phyloP scores from a whole-genome alignment of 2,113 vertebrate species.

The Lampris incognitus region DNA sequence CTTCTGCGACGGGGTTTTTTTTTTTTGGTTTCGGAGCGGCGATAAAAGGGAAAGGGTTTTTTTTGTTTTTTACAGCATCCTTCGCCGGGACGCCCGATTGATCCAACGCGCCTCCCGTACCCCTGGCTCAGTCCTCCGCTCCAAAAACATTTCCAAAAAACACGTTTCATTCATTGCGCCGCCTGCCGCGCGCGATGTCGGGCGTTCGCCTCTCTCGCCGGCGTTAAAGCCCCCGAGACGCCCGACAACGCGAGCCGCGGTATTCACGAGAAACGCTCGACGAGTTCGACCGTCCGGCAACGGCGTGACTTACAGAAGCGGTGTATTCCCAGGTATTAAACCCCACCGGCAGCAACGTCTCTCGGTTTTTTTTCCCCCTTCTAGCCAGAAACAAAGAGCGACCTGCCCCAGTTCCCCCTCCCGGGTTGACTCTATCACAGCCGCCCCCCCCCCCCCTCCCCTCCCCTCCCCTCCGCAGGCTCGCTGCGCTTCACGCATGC shows the following conservation, averaged over 20 bases:
- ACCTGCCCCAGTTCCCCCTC: slow-evolving; percentile 66
- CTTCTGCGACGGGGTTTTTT: too few species aligned
- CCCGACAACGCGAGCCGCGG: too few species aligned
- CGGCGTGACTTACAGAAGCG: slow-evolving; percentile 75
- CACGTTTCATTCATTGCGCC: slow-evolving; percentile 82
- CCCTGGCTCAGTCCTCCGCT: slow-evolving; percentile 64
- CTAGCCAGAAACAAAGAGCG: slow-evolving; percentile 84
- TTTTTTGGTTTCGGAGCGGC: not conserved
- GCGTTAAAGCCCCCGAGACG: too few species aligned
- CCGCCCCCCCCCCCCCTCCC: slow-evolving; percentile 69
- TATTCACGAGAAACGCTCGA: not conserved
- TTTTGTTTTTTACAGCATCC: slow-evolving; percentile 35
- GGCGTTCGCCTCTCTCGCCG: not conserved
- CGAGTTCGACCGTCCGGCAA: not conserved
- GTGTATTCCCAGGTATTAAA: slow-evolving; percentile 58
- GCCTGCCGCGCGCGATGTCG: slow-evolving; percentile 72
- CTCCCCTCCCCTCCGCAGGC: too few species aligned
- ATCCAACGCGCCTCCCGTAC: slow-evolving; percentile 80
- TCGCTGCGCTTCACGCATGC: slow-evolving; percentile 49
- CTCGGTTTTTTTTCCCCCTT: slow-evolving; percentile 66
- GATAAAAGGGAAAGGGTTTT: slow-evolving; percentile 1
- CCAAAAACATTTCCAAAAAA: slow-evolving; percentile 69
- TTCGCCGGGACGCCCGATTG: slow-evolving; percentile 64
- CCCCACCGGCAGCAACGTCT: slow-evolving; percentile 70
- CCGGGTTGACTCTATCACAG: slow-evolving; percentile 59